Percentiles rank a stretch among this genome's conserved stretches.
phyloP scores from a whole-genome alignment of 1,140 invertebrate genomes.

The Pseudomyrmex dendroicus region DNA sequence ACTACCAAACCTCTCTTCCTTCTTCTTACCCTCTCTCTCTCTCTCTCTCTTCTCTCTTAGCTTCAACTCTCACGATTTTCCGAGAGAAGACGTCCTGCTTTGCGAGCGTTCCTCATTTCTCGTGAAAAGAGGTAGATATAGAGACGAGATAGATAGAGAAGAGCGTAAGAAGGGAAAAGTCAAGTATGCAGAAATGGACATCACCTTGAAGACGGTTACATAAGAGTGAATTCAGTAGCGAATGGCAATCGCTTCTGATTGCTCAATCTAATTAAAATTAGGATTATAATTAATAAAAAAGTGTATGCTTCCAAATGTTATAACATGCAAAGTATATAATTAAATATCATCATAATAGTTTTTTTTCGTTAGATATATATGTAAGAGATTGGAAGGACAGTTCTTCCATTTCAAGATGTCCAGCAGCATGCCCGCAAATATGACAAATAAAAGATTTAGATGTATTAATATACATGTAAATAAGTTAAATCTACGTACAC shows the following conservation, averaged over 20 bases:
- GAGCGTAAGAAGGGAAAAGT: conserved; percentile 14
- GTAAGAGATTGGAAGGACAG: too few species aligned
- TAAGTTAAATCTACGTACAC: not conserved
- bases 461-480: not conserved
- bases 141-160: conserved; percentile 18
- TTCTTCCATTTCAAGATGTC: too few species aligned
- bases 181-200: conserved; percentile 43
- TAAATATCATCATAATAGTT: too few species aligned
- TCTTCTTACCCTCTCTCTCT: not conserved
- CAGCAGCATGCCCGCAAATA: too few species aligned
- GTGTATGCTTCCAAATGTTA: not conserved
- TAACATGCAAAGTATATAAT: too few species aligned
- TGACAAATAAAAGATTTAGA: too few species aligned
- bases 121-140: conserved; percentile 15
- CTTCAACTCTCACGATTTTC: conserved; percentile 31
- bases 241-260: conserved; percentile 23
- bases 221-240: conserved; percentile 1
- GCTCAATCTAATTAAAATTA: conserved; percentile 17
- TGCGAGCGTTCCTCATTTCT: conserved; percentile 35
- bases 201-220: not conserved
- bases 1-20: conserved; percentile 58
- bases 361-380: too few species aligned
- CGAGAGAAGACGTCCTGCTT: conserved; percentile 29
- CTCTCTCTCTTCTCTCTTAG: not conserved
- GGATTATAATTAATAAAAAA: not conserved